These are phyloP conservation scores for Dryas iulia DNA, from an alignment of 1,140 invertebrate genomes.

Conservation along the genomic window DNA sequence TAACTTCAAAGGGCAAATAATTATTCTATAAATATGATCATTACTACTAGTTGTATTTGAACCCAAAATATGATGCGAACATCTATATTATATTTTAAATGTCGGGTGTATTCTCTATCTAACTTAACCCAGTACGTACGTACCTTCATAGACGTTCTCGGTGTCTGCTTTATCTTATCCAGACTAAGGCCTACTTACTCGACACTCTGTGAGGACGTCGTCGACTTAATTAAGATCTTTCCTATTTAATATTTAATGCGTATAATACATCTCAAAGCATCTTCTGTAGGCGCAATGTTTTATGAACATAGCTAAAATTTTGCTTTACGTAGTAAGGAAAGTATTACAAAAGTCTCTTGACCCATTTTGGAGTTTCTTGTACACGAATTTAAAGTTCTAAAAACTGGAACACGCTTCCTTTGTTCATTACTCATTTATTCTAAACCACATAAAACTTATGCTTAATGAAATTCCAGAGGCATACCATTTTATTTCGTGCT, in stretches of 20 bases:
- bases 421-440: slow-evolving; percentile 17
- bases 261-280: neutral
- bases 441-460: slow-evolving; percentile 1
- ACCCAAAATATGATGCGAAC: too few relatives aligned
- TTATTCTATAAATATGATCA: too few relatives aligned
- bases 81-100: neutral
- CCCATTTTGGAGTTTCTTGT: slow-evolving; percentile 15
- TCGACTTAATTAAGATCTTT: neutral
- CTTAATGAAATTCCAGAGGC: slow-evolving; percentile 11
- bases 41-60: too few relatives aligned
- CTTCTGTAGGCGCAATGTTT: neutral
- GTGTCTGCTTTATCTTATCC: neutral
- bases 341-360: slow-evolving; percentile 16
- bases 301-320: neutral
- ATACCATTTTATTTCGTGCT: slow-evolving; percentile 3
- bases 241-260: neutral
- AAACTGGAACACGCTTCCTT: slow-evolving; percentile 12
- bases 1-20: too few relatives aligned
- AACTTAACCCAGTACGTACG: neutral
- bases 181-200: neutral
- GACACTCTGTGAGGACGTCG: neutral
- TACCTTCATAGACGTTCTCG: neutral
- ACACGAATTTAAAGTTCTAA: slow-evolving; percentile 8
- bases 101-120: neutral
- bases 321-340: slow-evolving; percentile 11